Percentiles rank a stretch among this genome's conserved stretches.
Conservation (phyloP, 2,888 invertebrate species). For the Drosophila prostipennis region DNA sequence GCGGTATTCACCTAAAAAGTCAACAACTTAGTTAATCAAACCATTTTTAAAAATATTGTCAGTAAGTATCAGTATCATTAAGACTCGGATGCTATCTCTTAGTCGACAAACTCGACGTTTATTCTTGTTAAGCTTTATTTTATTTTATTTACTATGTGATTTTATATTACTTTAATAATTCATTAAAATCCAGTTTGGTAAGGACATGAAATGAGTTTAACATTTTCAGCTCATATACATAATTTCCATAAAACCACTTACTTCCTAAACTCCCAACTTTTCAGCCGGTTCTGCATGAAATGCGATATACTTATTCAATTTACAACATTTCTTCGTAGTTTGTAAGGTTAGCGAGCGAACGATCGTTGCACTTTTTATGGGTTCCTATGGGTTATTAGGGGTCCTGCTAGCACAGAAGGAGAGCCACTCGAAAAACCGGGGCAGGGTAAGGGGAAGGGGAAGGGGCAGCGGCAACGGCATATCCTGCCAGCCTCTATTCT, state of each 20-base stretch:
- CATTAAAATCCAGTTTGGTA: not conserved
- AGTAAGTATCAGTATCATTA: no score
- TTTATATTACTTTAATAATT: not conserved
- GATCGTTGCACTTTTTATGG: conserved; percentile 67
- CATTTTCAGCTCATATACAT: conserved; percentile 11
- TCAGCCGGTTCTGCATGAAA: conserved; percentile 24
- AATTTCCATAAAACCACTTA: not conserved
- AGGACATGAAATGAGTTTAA: not conserved
- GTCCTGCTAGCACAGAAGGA: conserved; percentile 25
- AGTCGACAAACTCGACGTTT: no score
- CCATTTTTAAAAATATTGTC: no score
- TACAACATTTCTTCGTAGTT: conserved; percentile 16
- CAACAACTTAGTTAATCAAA: no score
- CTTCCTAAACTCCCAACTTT: conserved; percentile 2
- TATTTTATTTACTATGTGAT: no score
- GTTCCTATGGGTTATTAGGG: conserved; percentile 17
- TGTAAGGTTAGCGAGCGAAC: conserved; percentile 37
- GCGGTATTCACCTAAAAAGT: no score
- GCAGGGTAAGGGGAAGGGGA: conserved; percentile 9
- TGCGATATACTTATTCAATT: conserved; percentile 21
- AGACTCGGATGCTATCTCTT: no score
- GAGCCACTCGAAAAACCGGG: conserved; percentile 17
- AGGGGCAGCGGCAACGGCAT: conserved; percentile 49
- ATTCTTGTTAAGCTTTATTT: no score
- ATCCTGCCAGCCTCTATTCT: conserved; percentile 66